Conservation (phyloP, 2,113 vertebrate genomes). For the Microtus montanus region DNA sequence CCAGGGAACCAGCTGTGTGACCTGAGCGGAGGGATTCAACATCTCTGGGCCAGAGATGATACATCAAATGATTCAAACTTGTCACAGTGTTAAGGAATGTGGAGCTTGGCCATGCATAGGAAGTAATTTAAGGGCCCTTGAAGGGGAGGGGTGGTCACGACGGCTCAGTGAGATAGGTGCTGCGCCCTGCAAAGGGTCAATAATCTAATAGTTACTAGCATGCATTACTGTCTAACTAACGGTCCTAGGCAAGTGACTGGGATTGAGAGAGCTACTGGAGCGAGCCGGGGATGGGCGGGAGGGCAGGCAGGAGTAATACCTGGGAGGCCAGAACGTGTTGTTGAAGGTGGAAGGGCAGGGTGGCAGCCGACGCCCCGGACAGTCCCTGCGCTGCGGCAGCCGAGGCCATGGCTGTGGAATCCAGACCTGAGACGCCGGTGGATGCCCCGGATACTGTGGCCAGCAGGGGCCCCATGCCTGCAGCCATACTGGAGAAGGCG, state of each 20-base stretch:
- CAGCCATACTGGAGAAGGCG: constrained; percentile 94
- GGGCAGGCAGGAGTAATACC: constrained; percentile 84
- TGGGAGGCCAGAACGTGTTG: constrained; percentile 98
- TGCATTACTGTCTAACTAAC: too few relatives aligned
- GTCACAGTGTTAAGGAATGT: not conserved
- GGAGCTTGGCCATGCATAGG: not conserved
- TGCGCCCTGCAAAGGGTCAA: not conserved
- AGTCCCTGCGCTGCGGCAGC: constrained; percentile 93
- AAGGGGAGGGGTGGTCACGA: not conserved
- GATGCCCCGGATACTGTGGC: constrained; percentile 93
- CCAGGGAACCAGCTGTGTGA: not conserved
- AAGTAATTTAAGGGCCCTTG: not conserved
- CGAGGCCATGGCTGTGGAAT: constrained; percentile 91
- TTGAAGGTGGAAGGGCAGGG: constrained; percentile 97
- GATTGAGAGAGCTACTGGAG: not conserved
- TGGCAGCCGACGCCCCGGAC: constrained; percentile 87
- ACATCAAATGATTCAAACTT: not conserved
- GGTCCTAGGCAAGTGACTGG: not conserved
- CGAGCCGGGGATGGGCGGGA: fast-evolving
- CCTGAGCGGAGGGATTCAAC: not conserved
- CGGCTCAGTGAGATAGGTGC: not conserved
- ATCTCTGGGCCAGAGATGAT: constrained; percentile 15
- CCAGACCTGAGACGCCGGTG: constrained; percentile 90
- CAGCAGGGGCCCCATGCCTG: constrained; percentile 95
- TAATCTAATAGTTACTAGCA: not conserved